These are phyloP conservation scores for Scolopax rusticola DNA, from an alignment of 2,797 vertebrate genomes.

Conservation along the genomic window DNA sequence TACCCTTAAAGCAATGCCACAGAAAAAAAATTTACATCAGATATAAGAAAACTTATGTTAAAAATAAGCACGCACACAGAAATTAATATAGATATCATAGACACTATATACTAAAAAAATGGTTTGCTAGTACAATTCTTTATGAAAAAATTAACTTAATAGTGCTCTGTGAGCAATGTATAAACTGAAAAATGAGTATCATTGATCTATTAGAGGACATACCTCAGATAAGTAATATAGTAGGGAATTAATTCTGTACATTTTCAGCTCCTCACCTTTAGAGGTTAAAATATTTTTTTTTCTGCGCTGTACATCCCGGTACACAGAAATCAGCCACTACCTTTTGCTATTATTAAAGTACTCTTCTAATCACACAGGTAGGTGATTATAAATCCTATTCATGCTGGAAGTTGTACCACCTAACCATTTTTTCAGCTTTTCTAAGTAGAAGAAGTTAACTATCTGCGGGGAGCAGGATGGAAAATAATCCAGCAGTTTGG, in stretches of 20 bases:
- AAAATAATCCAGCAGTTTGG: not conserved
- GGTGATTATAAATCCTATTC: not conserved
- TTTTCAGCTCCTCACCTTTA: not conserved
- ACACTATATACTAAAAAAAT: accelerated
- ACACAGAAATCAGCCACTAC: not conserved
- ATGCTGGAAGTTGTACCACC: not conserved
- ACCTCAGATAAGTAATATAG: not conserved
- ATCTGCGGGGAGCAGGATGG: not conserved
- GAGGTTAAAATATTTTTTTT: not conserved
- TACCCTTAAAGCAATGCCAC: not conserved
- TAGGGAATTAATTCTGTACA: not conserved
- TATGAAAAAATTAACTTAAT: not conserved
- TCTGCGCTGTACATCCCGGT: not conserved
- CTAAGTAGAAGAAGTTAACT: not conserved
- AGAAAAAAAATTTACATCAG: not conserved
- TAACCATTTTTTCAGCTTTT: not conserved
- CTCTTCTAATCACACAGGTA: not conserved
- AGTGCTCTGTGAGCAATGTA: not conserved
- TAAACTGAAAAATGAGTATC: not conserved
- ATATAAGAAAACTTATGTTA: not conserved
- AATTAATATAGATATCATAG: not conserved
- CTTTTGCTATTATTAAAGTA: not conserved
- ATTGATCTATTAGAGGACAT: not conserved
- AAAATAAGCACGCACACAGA: not conserved
- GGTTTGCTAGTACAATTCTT: not conserved